Percentiles rank a stretch among this genome's conserved stretches.
Evolutionary conservation across 2,113 vertebrate genomes (phyloP).

Genomic region (Crotophaga sulcirostris): DNA sequence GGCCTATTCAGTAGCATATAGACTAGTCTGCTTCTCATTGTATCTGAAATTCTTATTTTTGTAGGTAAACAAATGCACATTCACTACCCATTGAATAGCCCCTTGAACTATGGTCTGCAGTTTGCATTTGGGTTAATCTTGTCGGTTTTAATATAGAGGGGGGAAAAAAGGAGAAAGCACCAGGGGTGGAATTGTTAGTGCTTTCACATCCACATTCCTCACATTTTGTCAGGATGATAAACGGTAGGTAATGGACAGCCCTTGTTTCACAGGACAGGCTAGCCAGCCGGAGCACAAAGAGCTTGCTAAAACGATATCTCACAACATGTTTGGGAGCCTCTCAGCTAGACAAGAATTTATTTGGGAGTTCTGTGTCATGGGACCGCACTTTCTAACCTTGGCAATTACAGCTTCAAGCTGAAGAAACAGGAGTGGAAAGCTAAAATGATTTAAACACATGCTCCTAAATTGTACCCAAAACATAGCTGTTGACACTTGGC

Average conservation of each 20-base stretch:
- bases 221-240: slow-evolving; percentile 82
- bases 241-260: slow-evolving; percentile 78
- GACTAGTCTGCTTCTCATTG: slow-evolving; percentile 71
- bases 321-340: slow-evolving; percentile 41
- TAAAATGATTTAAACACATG: slow-evolving; percentile 70
- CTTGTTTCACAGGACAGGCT: slow-evolving; percentile 62
- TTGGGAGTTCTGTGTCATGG: slow-evolving; percentile 59
- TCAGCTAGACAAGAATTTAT: slow-evolving; percentile 71
- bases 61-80: slow-evolving; percentile 82
- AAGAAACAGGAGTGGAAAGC: slow-evolving; percentile 63
- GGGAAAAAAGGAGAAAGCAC: slow-evolving; percentile 62
- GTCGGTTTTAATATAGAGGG: slow-evolving; percentile 79
- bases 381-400: slow-evolving; percentile 69
- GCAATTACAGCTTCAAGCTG: slow-evolving; percentile 60
- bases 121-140: slow-evolving; percentile 81
- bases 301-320: slow-evolving; percentile 44
- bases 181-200: slow-evolving; percentile 75
- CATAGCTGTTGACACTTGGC: slow-evolving; percentile 65
- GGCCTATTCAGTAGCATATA: slow-evolving; percentile 67
- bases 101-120: slow-evolving; percentile 80
- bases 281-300: slow-evolving; percentile 71
- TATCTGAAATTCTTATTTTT: slow-evolving; percentile 80
- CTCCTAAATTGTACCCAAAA: slow-evolving; percentile 68
- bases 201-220: slow-evolving; percentile 77
- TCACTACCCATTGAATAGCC: slow-evolving; percentile 76